Base-by-base conservation (phyloP, 2,888 invertebrate species). In the Malthinus flaveolus region DNA sequence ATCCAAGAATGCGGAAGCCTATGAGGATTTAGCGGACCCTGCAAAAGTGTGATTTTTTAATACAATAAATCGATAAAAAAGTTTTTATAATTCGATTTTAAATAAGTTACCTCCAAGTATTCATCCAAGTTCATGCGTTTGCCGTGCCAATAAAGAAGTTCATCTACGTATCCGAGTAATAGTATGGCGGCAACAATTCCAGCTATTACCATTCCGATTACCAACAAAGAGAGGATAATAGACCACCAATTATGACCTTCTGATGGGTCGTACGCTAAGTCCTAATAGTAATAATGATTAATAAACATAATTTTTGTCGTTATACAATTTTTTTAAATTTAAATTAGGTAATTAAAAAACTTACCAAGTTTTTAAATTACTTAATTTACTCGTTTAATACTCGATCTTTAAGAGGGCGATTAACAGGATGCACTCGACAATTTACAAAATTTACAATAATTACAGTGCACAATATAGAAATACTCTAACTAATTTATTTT, bases 211-310 rank as follows among this genome's bases (percentile, higher is more conserved):
- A 88, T 85, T 78, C 90, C 87, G 81, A 93, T 93, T 78, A 93
- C 93, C 82, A 92, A 84, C 77, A 93, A 83, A 65, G 92, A 91
- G 79, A 93, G 90, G 77, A 93, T 83, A 75, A 93, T 91, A 78
- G 92, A 92, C 79, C 89, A 87, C 93, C 93, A 93, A 79, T 93
- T 93, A 83, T 92, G 90, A 65, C 92, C 91, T 79, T 91, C 91
- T 62, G 82, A 83, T 69, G 85, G 88, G 66, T 86, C 84, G 78
- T 91, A 88, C 71, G 85, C 82, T 78, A 92, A 85, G 79, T 91
- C 90, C 90, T 90, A 23, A 23, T 23, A 23, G 23, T 23, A 23
- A 23, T 23, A 23, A 23, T 23, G 2, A 23, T 23, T 23, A 23
- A 23, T 23, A 23, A 23, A 23, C 2, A 3, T 23, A 23, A 23